Base-by-base conservation (phyloP, 2,113 vertebrate species). In the Odobenus rosmarus region DNA sequence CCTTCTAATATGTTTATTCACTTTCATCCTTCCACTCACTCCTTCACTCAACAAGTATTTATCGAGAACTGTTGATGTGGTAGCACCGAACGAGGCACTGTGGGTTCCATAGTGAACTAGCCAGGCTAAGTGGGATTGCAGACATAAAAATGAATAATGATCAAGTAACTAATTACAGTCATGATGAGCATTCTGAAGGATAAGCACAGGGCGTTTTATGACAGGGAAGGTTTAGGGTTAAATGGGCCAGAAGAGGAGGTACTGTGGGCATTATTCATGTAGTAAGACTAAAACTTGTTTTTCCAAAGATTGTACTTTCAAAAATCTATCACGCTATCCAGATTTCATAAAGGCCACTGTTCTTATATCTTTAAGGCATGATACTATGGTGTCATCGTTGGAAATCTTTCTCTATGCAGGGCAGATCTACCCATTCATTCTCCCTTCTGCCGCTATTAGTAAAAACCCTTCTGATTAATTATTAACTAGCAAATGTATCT, bases 391-490 rank as follows among this genome's bases (percentile, higher is more conserved):
- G 57, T 81, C 39, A 39, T 49, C 69, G 18, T 55, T n/a, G 57
- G 31, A 88, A 81, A 71, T 77, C 61, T 92, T 74, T 90, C 69
- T 97, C 36, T 64, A 13, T 31, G 18, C 33, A 39, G 21, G 36
- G 16, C 12, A 93, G 53, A 79, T 46, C 46, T 88, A 64, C 39
- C n/a, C 14, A 85, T 83, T 39, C 24, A 31, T 87, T 95, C 6
- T 94, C 19, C 16, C 15, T 94, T 92, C 91, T 91, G 59, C 61
- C 24, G 23, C 46, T 64, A n/a, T 81, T 88, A 36, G 88, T 23
- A 49, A 67, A 91, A 53, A 88, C 42, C 10, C 24, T 82, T 88
- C 82, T 95, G 67, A 92, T 93, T 95, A 97, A 97, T 97, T 95
- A 80, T 93, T 97, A 93, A 97, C 79, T 13, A 96, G 89, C 31